Conservation (phyloP, 2,797 vertebrate genomes). For the Helicolenus hilgendorfi region DNA sequence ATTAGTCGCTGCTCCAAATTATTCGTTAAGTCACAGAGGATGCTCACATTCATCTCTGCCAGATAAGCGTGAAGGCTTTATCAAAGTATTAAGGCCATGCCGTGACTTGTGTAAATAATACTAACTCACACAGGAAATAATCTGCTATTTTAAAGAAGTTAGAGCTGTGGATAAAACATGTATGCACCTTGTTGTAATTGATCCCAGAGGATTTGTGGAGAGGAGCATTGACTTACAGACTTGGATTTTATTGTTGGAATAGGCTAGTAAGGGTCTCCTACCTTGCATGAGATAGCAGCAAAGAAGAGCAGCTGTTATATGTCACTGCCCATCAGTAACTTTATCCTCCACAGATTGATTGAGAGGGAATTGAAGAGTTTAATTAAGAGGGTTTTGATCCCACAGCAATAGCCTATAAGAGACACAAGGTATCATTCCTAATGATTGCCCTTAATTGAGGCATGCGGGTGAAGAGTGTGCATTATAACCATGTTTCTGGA, state of each 20-base stretch:
- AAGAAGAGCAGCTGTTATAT: conserved; percentile 41
- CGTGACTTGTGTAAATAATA: conserved; percentile 31
- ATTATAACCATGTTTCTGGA: background rate
- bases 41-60: conserved; percentile 35
- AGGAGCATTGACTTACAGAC: conserved; percentile 10
- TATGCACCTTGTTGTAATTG: conserved; percentile 34
- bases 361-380: conserved; percentile 11
- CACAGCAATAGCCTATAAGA: background rate
- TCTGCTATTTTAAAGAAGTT: background rate
- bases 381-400: conserved; percentile 45
- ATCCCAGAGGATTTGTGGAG: conserved; percentile 49
- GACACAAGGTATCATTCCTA: background rate
- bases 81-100: conserved; percentile 22
- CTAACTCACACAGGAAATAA: background rate
- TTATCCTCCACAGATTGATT: background rate
- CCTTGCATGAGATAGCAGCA: background rate
- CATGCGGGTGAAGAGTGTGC: background rate
- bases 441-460: conserved; percentile 23
- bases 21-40: conserved; percentile 43
- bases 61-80: conserved; percentile 40
- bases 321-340: conserved; percentile 9
- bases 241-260: conserved; percentile 49
- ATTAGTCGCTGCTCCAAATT: conserved; percentile 49
- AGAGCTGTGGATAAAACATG: conserved; percentile 2
- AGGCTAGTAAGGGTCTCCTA: background rate